These are phyloP conservation scores for Lacanobia oleracea DNA, from an alignment of 2,888 invertebrate species.

Conservation along the genomic window DNA sequence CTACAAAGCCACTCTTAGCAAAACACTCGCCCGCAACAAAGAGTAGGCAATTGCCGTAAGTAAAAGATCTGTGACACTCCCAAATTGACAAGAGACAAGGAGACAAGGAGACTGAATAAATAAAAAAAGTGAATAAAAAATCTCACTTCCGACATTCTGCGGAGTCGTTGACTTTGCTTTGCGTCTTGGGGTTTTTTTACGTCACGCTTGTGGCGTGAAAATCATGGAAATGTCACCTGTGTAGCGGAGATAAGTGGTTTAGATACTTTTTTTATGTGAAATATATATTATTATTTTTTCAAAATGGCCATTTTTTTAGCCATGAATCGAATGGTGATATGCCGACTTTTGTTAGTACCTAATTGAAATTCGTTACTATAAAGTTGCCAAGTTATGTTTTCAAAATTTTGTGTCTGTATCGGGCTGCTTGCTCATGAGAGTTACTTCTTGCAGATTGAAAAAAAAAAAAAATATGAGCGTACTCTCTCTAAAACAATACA, in stretches of 20 bases:
- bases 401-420: too few relatives aligned
- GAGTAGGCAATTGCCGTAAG: constrained; percentile 66
- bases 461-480: too few relatives aligned
- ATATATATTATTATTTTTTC: too few relatives aligned
- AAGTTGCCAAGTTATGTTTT: too few relatives aligned
- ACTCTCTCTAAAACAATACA: too few relatives aligned
- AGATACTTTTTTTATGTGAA: constrained; percentile 66
- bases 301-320: too few relatives aligned
- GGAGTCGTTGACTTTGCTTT: constrained; percentile 74
- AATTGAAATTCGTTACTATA: too few relatives aligned
- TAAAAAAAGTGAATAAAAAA: constrained; percentile 77
- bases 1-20: constrained; percentile 51
- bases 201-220: constrained; percentile 71
- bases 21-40: constrained; percentile 54
- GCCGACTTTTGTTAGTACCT: too few relatives aligned
- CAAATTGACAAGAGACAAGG: constrained; percentile 77
- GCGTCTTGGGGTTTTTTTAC: constrained; percentile 68
- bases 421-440: too few relatives aligned
- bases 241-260: constrained; percentile 54
- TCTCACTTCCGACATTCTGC: constrained; percentile 72
- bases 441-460: too few relatives aligned
- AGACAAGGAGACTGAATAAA: constrained; percentile 73
- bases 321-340: too few relatives aligned
- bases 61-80: constrained; percentile 72
- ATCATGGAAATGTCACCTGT: constrained; percentile 80